Base-by-base conservation (phyloP, 2,888 invertebrate species). In the Andrena flavipes region DNA sequence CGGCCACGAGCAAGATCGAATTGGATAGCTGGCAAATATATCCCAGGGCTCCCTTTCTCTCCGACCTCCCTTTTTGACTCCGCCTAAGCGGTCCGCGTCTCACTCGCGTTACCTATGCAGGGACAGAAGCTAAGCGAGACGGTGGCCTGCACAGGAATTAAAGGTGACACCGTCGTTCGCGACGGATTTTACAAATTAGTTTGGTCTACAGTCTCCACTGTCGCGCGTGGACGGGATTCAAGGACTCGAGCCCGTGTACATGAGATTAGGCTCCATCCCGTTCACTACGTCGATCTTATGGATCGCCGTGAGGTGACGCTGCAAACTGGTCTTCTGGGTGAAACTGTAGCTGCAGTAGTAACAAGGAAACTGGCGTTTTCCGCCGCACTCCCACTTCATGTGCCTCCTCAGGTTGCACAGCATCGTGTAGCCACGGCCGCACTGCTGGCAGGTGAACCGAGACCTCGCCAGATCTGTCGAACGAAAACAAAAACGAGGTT, bases 351-450 rank as follows among this genome's bases (percentile, higher is more conserved):
- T 85, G 87, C 94, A 94, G 84, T 90, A 91, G 63, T 86, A 89
- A 82, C 94, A 94, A 30, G 88, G 83, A 82, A 94, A 94, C 71
- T 88, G 87, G 23, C 93, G 91, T 72, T 92, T 92, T 20, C 93
- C 93, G 2, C 93, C 94, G 86, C 94, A 94, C 73, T 94, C 94
- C 88, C 92, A 93, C 59, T 90, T 93, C 82, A 91, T 85, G 84
- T 94, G 94, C 35, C 92, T 88, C 35, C 88, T 74, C 23, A 92
- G 88, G 84, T 93, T 93, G 78, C 90, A 90, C 16, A 84, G 83
- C 83, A 86, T 85, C 20, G 91, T 91, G 85, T 92, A 93, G 65
- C 82, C 69, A 0, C 91, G 90, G 60, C 90, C 89, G 74, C 92
- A 92, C 49, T 86, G 82, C 49, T 71, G 87, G 69, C 92, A 93